Conservation (phyloP, 2,113 vertebrate genomes). For the Balaenoptera acutorostrata region DNA sequence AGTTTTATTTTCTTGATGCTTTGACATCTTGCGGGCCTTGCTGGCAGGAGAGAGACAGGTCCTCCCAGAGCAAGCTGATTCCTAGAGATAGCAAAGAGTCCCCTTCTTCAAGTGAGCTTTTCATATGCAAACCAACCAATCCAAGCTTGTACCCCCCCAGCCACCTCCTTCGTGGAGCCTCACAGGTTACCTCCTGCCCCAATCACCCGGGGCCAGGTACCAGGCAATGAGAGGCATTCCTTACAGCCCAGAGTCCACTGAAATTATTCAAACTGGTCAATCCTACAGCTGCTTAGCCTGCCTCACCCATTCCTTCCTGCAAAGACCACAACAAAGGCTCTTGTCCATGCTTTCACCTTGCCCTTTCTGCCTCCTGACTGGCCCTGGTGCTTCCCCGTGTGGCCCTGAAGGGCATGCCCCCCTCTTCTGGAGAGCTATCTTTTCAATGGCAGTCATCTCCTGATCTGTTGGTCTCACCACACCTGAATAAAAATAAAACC, state of each 20-base stretch:
- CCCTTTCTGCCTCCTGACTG: fast-evolving
- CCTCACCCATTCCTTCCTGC: fast-evolving
- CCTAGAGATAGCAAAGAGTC: not conserved
- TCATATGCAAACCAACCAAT: fast-evolving
- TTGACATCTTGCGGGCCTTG: not conserved
- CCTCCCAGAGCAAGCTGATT: not conserved
- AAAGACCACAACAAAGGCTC: not conserved
- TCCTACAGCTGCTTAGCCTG: not conserved
- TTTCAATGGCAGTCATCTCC: fast-evolving
- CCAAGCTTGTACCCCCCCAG: not conserved
- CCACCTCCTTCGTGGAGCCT: fast-evolving
- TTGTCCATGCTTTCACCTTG: fast-evolving
- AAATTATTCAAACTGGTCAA: not conserved
- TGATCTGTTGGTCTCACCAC: not conserved
- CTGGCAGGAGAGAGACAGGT: fast-evolving
- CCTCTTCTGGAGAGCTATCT: too few species aligned
- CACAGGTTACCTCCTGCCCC: not conserved
- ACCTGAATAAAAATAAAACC: not conserved
- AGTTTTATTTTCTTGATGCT: not conserved
- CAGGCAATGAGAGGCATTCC: not conserved
- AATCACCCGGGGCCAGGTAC: not conserved
- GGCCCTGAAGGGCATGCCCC: fast-evolving
- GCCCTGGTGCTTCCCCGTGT: fast-evolving
- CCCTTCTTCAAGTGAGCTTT: not conserved
- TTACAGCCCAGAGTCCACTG: not conserved